Percentiles rank a stretch among this genome's conserved stretches.
Conservation (phyloP, 2,888 invertebrate genomes). For the Trilocha varians region DNA sequence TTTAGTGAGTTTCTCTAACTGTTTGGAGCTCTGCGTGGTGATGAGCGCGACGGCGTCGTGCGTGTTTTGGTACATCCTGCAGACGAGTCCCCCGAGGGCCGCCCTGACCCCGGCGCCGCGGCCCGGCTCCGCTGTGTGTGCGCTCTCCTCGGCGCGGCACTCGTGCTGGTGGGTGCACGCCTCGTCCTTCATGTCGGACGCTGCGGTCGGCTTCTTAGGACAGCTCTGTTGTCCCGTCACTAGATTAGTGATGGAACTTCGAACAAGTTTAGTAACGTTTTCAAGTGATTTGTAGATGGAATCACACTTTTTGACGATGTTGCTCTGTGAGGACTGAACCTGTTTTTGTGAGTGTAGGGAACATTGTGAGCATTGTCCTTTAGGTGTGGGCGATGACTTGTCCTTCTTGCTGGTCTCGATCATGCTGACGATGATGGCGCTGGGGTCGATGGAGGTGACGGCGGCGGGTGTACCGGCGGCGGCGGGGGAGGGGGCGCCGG, state of each 20-base stretch:
- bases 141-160: not conserved
- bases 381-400: not conserved
- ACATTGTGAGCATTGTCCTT: not conserved
- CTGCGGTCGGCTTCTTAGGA: not conserved
- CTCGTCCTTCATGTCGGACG: not conserved
- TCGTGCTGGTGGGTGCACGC: not conserved
- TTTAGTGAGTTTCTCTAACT: slow-evolving; percentile 20
- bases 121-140: slow-evolving; percentile 13
- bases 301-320: not conserved
- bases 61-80: slow-evolving; percentile 29
- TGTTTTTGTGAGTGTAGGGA: not conserved
- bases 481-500: slow-evolving; percentile 3
- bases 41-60: slow-evolving; percentile 32
- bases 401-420: not conserved
- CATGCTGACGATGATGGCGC: slow-evolving; percentile 2
- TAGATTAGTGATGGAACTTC: not conserved
- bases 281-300: not conserved
- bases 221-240: not conserved
- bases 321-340: not conserved
- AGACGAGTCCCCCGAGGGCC: slow-evolving; percentile 34
- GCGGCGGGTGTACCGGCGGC: slow-evolving; percentile 11
- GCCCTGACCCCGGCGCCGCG: slow-evolving; percentile 29
- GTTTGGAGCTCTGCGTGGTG: slow-evolving; percentile 24
- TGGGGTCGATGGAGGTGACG: slow-evolving; percentile 8
- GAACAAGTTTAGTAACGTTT: not conserved